A percentile compares a stretch with the other conserved stretches of the same genome.
Conservation (phyloP, 1,140 invertebrate genomes). For the Drosophila parvula region DNA sequence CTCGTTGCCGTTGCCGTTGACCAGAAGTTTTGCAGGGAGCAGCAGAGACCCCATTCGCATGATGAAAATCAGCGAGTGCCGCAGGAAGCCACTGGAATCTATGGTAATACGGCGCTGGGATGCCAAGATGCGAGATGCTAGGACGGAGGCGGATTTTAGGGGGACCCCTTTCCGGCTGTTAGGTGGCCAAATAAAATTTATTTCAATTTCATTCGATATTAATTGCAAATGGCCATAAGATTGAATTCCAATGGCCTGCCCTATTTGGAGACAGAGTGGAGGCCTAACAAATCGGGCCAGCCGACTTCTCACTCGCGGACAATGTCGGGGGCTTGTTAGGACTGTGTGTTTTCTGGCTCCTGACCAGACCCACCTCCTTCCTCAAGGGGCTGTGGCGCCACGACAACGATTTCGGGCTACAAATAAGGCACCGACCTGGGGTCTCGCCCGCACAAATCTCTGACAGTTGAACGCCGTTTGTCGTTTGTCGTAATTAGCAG, state of each 20-base stretch:
- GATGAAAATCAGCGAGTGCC: conserved; percentile 73
- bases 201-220: conserved; percentile 84
- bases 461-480: conserved; percentile 70
- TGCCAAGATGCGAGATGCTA: background rate
- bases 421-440: conserved; percentile 76
- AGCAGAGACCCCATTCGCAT: conserved; percentile 60
- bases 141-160: no score
- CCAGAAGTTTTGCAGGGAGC: conserved; percentile 31
- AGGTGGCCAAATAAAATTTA: conserved; percentile 80
- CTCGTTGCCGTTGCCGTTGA: conserved; percentile 49
- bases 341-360: conserved; percentile 47
- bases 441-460: conserved; percentile 77
- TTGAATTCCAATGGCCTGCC: conserved; percentile 72
- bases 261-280: conserved; percentile 59
- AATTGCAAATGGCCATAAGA: conserved; percentile 82
- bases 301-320: conserved; percentile 56
- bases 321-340: conserved; percentile 56
- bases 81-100: conserved; percentile 38
- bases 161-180: conserved; percentile 9
- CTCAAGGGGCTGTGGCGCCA: conserved; percentile 59
- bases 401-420: conserved; percentile 73
- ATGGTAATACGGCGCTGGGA: conserved; percentile 31
- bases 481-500: conserved; percentile 81
- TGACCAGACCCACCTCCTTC: background rate
- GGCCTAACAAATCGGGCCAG: conserved; percentile 64